phyloP scores from a whole-genome alignment of 2,888 invertebrate species.

The Mantis religiosa region DNA sequence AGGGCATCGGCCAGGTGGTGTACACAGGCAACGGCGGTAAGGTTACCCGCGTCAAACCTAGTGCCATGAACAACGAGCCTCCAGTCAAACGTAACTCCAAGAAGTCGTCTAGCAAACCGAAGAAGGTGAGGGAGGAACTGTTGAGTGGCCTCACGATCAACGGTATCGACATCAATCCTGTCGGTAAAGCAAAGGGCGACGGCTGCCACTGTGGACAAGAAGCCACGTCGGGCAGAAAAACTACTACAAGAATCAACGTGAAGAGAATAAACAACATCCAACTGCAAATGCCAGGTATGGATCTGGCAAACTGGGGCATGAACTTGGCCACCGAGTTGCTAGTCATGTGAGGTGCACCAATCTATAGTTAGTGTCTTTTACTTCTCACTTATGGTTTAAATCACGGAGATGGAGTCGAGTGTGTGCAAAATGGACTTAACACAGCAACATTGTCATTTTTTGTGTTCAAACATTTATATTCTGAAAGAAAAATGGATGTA shows the following conservation, averaged over 20 bases:
- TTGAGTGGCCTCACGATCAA: background rate
- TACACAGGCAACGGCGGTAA: conserved; percentile 10
- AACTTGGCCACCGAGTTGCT: background rate
- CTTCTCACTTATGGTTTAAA: too few relatives aligned
- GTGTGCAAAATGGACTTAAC: too few relatives aligned
- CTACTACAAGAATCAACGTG: background rate
- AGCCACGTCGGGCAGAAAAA: background rate
- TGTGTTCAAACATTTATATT: too few relatives aligned
- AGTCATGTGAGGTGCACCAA: background rate
- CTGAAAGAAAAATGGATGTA: too few relatives aligned
- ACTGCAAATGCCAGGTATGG: background rate
- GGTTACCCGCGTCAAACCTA: background rate
- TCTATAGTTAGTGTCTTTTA: too few relatives aligned
- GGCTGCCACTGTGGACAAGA: background rate
- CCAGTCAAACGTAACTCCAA: background rate
- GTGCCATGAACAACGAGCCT: background rate
- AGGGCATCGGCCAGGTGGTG: conserved; percentile 2
- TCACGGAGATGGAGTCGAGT: too few relatives aligned
- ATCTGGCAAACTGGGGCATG: conserved; percentile 10
- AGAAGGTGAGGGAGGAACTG: background rate
- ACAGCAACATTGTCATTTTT: too few relatives aligned
- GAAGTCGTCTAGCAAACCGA: background rate
- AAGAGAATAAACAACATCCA: background rate
- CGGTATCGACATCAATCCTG: background rate
- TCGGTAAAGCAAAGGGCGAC: background rate